These are phyloP conservation scores for Pleuronectes platessa DNA, from an alignment of 2,113 vertebrate species.

Conservation along the genomic window DNA sequence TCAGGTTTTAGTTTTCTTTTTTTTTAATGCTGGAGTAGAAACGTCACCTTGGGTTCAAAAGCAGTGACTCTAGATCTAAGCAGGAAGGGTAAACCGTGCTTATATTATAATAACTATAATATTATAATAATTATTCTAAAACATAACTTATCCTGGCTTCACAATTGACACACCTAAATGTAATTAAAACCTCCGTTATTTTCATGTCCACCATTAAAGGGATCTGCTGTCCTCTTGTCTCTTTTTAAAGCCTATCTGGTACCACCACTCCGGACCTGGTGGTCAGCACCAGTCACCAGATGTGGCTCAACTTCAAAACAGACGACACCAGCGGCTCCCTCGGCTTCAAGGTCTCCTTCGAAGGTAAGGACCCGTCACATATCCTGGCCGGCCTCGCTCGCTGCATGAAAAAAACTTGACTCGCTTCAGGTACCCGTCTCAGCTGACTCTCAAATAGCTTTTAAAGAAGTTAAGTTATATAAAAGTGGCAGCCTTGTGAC, in stretches of 20 bases:
- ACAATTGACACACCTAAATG: too few relatives aligned
- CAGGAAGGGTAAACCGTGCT: not conserved
- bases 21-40: not conserved
- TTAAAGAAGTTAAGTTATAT: not conserved
- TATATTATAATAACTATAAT: not conserved
- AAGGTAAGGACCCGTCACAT: constrained; percentile 83
- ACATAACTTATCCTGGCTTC: not conserved
- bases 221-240: not conserved
- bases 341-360: constrained; percentile 96
- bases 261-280: constrained; percentile 95
- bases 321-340: constrained; percentile 94
- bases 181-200: not conserved
- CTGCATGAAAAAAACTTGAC: not conserved
- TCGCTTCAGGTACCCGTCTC: not conserved
- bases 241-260: constrained; percentile 88
- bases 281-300: constrained; percentile 97
- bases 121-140: not conserved
- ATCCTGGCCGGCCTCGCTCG: not conserved
- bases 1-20: not conserved
- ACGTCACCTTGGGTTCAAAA: not conserved
- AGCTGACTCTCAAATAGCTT: not conserved
- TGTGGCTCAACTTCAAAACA: constrained; percentile 99
- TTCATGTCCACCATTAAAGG: not conserved
- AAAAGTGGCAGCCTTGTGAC: not conserved
- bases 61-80: too few relatives aligned